Evolutionary conservation across 2,888 invertebrate genomes (phyloP).

Genomic region (Willowsia nigromaculata): DNA sequence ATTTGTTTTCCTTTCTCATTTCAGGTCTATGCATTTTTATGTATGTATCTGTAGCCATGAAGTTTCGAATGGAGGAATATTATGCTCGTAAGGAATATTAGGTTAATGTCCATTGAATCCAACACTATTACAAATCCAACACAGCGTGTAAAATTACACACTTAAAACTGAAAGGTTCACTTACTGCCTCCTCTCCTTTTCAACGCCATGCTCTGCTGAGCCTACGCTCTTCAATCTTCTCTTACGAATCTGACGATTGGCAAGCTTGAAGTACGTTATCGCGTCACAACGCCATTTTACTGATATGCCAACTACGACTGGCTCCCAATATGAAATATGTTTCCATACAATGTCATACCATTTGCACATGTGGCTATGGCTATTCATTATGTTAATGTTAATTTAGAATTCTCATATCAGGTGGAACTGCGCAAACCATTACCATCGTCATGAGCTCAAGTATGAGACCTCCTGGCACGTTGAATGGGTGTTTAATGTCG

Average conservation of each 20-base stretch:
- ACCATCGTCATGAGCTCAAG: not conserved
- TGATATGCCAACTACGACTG: too few species aligned
- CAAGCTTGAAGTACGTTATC: not conserved
- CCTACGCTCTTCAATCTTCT: not conserved
- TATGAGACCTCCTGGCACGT: not conserved
- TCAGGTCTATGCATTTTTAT: too few species aligned
- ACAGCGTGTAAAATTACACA: not conserved
- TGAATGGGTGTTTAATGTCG: not conserved
- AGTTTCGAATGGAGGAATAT: too few species aligned
- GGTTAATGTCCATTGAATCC: too few species aligned
- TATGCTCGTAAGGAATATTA: too few species aligned
- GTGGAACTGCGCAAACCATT: not conserved
- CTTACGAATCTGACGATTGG: not conserved
- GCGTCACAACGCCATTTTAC: not conserved
- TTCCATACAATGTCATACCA: not conserved
- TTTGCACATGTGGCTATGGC: not conserved
- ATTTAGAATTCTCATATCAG: conserved; percentile 6
- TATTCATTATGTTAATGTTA: not conserved
- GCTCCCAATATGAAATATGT: not conserved
- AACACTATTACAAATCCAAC: not conserved
- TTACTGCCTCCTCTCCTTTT: not conserved
- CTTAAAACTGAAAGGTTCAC: not conserved
- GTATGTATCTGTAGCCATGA: too few species aligned
- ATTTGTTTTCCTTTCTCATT: too few species aligned
- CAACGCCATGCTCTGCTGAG: not conserved